These are phyloP conservation scores for Motacilla tschutschensis DNA, from an alignment of 2,113 vertebrate genomes.

Conservation along the genomic window DNA sequence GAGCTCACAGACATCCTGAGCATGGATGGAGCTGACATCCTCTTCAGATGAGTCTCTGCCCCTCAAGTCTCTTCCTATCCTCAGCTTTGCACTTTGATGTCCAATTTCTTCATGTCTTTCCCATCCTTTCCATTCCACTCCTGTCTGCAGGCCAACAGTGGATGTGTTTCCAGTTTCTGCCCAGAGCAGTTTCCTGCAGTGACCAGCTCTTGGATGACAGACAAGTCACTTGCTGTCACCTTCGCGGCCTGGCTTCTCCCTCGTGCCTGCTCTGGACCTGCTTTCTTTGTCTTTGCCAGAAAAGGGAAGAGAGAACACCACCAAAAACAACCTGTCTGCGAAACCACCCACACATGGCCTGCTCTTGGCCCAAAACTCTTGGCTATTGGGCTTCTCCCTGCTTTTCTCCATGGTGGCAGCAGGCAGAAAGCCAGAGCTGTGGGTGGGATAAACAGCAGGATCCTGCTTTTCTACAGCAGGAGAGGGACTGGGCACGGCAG, in stretches of 20 bases:
- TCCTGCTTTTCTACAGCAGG: neutral
- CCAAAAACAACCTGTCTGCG: neutral
- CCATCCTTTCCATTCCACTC: neutral
- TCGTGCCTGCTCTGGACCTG: neutral
- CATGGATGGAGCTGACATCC: neutral
- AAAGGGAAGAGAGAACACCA: neutral
- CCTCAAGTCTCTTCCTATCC: neutral
- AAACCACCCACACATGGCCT: neutral
- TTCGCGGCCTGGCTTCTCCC: neutral
- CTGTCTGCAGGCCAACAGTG: neutral
- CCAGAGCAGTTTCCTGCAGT: neutral
- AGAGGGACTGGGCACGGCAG: neutral
- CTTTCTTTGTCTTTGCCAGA: neutral
- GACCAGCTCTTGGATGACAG: neutral
- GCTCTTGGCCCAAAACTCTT: neutral
- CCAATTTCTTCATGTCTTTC: neutral
- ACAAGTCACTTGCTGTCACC: neutral
- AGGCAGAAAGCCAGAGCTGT: neutral
- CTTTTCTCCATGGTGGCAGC: neutral
- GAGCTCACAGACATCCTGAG: neutral
- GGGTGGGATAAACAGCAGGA: neutral
- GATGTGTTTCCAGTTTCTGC: neutral
- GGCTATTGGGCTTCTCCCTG: neutral
- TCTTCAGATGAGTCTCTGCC: neutral
- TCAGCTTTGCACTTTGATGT: neutral